phyloP scores from a whole-genome alignment of 2,888 invertebrate genomes.

The Parnassius smintheus region DNA sequence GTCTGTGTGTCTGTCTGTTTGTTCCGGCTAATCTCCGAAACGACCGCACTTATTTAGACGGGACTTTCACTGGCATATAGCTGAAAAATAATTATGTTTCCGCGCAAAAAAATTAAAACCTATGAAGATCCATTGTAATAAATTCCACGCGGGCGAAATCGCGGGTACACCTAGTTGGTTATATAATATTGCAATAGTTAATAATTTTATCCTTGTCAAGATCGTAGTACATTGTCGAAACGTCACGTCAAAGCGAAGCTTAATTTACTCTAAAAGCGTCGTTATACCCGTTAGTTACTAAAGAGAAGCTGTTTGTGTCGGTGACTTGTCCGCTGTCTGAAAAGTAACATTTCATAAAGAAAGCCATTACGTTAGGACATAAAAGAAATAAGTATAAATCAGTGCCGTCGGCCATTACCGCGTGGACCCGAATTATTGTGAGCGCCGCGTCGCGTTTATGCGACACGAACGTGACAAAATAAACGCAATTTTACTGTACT shows the following conservation, averaged over 20 bases:
- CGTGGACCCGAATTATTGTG: conserved; percentile 65
- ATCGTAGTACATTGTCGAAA: too few relatives aligned
- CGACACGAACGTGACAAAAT: conserved; percentile 71
- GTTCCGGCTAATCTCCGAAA: too few relatives aligned
- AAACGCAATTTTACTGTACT: conserved; percentile 58
- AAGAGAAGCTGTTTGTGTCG: conserved; percentile 44
- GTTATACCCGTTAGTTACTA: conserved; percentile 48
- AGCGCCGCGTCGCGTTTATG: conserved; percentile 67
- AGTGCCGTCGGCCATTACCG: conserved; percentile 69
- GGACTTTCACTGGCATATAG: too few relatives aligned
- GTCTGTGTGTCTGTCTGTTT: too few relatives aligned
- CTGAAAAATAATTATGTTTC: too few relatives aligned
- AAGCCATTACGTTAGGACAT: conserved; percentile 69
- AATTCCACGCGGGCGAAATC: too few relatives aligned
- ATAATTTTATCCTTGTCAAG: not conserved
- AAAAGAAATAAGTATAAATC: conserved; percentile 78
- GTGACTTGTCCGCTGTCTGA: conserved; percentile 50
- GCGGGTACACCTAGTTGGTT: too few relatives aligned
- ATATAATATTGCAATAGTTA: too few relatives aligned
- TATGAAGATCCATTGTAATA: too few relatives aligned
- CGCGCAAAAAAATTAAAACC: too few relatives aligned
- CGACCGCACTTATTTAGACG: too few relatives aligned
- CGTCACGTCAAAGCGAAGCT: conserved; percentile 42
- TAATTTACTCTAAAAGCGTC: conserved; percentile 57
- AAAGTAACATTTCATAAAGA: conserved; percentile 61